These are phyloP conservation scores for Brotula barbata DNA, from an alignment of 2,797 vertebrate species.

Conservation along the genomic window DNA sequence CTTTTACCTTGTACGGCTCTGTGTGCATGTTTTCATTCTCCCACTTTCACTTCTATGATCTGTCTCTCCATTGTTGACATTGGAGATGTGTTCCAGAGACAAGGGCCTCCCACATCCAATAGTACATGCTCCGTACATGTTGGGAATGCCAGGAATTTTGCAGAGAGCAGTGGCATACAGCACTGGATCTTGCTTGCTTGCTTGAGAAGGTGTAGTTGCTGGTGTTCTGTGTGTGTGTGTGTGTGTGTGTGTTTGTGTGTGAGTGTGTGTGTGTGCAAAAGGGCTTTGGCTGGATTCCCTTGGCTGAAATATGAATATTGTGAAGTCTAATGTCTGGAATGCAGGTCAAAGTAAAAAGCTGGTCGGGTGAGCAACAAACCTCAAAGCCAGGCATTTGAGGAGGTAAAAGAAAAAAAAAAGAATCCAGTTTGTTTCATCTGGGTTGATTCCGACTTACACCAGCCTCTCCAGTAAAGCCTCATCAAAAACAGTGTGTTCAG, in stretches of 20 bases:
- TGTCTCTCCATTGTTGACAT: conserved; percentile 21
- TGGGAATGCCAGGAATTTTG: conserved; percentile 78
- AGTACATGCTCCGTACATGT: conserved; percentile 71
- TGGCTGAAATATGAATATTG: conserved; percentile 65
- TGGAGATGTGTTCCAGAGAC: conserved; percentile 21
- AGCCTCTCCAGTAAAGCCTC: conserved; percentile 36
- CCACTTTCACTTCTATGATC: conserved; percentile 1
- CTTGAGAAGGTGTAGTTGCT: conserved; percentile 43
- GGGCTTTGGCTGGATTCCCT: conserved; percentile 67
- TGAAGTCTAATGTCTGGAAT: conserved; percentile 70
- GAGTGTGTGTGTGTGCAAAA: conserved; percentile 9
- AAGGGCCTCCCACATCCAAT: conserved; percentile 39
- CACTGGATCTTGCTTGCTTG: conserved; percentile 48
- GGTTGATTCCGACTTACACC: conserved; percentile 49
- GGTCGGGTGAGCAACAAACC: conserved; percentile 41
- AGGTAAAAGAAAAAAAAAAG: conserved; percentile 30
- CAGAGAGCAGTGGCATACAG: conserved; percentile 31
- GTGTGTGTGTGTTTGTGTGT: conserved; percentile 46
- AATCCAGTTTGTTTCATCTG: conserved; percentile 39
- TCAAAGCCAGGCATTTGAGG: conserved; percentile 61
- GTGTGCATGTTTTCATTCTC: background rate
- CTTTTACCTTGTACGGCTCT: no score
- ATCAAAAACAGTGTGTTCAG: conserved; percentile 48
- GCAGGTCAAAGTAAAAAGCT: conserved; percentile 70
- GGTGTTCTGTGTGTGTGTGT: conserved; percentile 51